Evolutionary conservation across 2,797 vertebrate species (phyloP).

Genomic region (Pterois miles): DNA sequence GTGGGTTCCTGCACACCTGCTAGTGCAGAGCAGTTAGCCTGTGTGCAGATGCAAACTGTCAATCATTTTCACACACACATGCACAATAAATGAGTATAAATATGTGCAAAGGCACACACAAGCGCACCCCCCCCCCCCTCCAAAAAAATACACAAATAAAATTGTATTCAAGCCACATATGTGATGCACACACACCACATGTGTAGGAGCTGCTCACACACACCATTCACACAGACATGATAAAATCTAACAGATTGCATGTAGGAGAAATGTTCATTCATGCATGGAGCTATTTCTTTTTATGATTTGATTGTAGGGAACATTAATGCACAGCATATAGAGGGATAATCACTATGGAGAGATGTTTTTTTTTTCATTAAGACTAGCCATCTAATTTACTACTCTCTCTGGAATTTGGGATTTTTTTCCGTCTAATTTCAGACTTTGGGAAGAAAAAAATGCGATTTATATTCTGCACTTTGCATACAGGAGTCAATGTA

Average conservation of each 20-base stretch:
- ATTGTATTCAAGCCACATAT: conserved; percentile 19
- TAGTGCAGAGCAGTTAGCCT: conserved; percentile 69
- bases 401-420: neutral
- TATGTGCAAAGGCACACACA: conserved; percentile 23
- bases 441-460: neutral
- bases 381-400: conserved; percentile 22
- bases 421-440: conserved; percentile 11
- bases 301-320: neutral
- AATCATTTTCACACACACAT: conserved; percentile 51
- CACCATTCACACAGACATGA: neutral
- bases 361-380: neutral
- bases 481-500: conserved; percentile 3
- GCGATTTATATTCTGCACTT: neutral
- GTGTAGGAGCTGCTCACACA: conserved; percentile 3
- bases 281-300: neutral
- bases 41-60: conserved; percentile 76
- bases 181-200: neutral
- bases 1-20: conserved; percentile 78
- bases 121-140: neutral
- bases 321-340: neutral
- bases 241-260: conserved; percentile 13
- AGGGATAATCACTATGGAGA: neutral
- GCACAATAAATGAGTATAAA: conserved; percentile 22
- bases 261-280: neutral
- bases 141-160: conserved; percentile 19